Evolutionary conservation across 2,797 vertebrate genomes (phyloP), one percentile per base, ranked within the genome.

Genomic region (Sebastes paucispinis): DNA sequence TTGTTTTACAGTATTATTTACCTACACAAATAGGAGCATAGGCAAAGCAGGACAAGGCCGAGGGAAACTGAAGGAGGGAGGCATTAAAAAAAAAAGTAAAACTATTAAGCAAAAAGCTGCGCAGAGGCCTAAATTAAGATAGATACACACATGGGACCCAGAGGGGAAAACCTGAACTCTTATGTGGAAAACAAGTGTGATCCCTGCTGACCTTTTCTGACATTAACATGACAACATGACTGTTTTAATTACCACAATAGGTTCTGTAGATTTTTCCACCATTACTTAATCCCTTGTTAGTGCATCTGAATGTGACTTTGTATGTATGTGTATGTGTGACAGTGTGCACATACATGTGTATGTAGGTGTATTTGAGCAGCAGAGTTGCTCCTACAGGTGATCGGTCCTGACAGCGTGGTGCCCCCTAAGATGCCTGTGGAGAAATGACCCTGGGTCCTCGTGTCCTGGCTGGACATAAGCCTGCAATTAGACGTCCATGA

Each of bases 401-500:
- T 80, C 86, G 81, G 27, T 84, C 59, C 36, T 82, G 84, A 87
- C 87, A 77, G 12, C 54, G 16, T 69, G 63, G 58, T 80, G 75
- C 78, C 80, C 79, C 77, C 76, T 85, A 58, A 86, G 69, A 83
- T 77, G 66, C 84, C 85, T 75, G 87, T 79, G 81, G 83, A 85
- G 86, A 89, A 85, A 80, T 85, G 72, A 84, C 82, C 81, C 66
- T 25, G n/a, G 71, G 78, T 66, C 75, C 58, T 54, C 39, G 69
- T 75, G 72, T 72, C 73, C 73, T 31, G 63, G 63, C 11, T 71
- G 75, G 73, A 86, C 78, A 80, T 62, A 87, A 86, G 59, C 63
- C 77, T 81, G 79, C 81, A 93, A 92, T 92, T 92, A 92, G 73
- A 73, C 14, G 5, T 77, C 83, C 66, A 57, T 85, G 75, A 80